Conservation (phyloP, 2,888 invertebrate species). For the Cistogaster globosa region DNA sequence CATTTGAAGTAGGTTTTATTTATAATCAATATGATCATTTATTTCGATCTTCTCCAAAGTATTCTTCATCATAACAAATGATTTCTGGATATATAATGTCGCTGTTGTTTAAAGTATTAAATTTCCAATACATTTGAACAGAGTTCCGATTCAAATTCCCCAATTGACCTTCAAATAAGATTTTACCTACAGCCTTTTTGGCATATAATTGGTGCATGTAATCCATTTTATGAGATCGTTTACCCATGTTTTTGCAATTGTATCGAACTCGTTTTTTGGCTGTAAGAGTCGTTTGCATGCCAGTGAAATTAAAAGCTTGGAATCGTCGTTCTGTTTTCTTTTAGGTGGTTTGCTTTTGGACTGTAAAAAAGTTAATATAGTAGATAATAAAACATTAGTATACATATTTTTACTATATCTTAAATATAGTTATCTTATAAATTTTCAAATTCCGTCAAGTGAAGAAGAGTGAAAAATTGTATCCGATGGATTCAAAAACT, state of each 20-base stretch:
- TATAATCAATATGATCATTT: too few relatives aligned
- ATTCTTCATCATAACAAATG: too few relatives aligned
- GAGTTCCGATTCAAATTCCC: conserved; percentile 1
- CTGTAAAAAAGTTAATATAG: conserved; percentile 6
- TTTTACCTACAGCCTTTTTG: neutral
- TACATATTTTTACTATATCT: neutral
- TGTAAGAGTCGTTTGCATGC: neutral
- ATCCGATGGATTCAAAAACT: conserved; percentile 3
- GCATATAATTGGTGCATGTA: neutral
- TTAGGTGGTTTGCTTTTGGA: neutral
- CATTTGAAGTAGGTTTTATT: too few relatives aligned
- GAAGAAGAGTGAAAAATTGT: conserved; percentile 12
- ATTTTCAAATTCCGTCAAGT: neutral
- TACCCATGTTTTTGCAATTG: conserved; percentile 1
- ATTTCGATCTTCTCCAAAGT: too few relatives aligned
- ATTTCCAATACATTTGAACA: neutral
- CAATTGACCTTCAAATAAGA: conserved; percentile 15
- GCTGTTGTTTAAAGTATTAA: neutral
- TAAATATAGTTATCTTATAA: neutral
- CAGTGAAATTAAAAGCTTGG: neutral
- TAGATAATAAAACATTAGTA: neutral
- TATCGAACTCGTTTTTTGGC: neutral
- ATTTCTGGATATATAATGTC: too few relatives aligned
- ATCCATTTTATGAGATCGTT: neutral
- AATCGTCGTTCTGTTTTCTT: conserved; percentile 2